Evolutionary conservation across 2,113 vertebrate species (phyloP).

Genomic region (Poecilia latipinna): DNA sequence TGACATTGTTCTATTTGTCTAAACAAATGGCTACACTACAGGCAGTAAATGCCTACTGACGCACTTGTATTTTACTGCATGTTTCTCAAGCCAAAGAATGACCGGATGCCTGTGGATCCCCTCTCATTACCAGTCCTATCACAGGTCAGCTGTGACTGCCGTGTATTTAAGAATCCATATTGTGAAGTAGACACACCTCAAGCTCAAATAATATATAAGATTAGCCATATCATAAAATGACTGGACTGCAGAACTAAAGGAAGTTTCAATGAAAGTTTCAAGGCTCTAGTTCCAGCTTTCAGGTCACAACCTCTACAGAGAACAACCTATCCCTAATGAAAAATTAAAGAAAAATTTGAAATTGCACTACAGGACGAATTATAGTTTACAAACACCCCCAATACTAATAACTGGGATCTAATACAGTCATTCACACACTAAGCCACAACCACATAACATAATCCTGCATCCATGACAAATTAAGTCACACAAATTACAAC

Average conservation of each 20-base stretch:
- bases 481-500: neutral
- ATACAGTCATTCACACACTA: neutral
- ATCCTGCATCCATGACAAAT: neutral
- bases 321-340: neutral
- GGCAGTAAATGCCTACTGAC: conserved; percentile 1
- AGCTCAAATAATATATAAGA: conserved; percentile 16
- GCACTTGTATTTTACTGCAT: neutral
- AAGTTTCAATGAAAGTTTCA: conserved; percentile 32
- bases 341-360: neutral
- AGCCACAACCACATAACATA: neutral
- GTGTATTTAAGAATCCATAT: conserved; percentile 32
- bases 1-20: conserved; percentile 4
- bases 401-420: neutral
- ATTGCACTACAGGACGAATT: neutral
- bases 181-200: conserved; percentile 31
- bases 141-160: neutral
- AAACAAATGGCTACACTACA: neutral
- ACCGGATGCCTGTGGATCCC: neutral
- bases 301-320: neutral
- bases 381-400: neutral
- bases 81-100: neutral
- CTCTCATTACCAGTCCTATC: neutral
- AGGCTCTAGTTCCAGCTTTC: neutral
- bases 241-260: neutral
- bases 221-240: conserved; percentile 33